phyloP scores from a whole-genome alignment of 2,797 vertebrate genomes.

The Falco novaeseelandiae region DNA sequence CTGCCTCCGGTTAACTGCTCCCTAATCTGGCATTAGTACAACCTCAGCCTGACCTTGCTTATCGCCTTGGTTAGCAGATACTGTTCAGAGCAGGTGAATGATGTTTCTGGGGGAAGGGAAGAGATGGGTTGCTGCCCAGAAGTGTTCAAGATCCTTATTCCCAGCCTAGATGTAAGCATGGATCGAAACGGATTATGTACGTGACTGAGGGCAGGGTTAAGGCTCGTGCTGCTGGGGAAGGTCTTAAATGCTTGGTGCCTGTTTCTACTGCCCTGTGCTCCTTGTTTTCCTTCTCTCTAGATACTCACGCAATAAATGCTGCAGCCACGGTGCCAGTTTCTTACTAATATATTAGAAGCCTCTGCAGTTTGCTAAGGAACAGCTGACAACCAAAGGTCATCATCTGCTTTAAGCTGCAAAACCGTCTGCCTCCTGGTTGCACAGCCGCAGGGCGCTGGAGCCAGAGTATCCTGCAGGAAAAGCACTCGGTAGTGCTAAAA shows the following conservation, averaged over 20 bases:
- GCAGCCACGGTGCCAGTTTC: accelerated
- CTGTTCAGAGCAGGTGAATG: background rate
- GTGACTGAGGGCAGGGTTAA: background rate
- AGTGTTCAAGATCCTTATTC: background rate
- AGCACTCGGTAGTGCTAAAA: background rate
- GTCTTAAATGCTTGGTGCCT: background rate
- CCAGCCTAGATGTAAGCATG: accelerated
- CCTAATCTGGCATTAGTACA: background rate
- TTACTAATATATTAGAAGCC: background rate
- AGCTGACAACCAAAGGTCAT: background rate
- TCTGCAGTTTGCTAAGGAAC: background rate
- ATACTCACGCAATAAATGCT: background rate
- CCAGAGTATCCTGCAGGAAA: background rate
- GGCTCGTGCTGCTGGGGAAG: background rate
- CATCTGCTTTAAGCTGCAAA: background rate
- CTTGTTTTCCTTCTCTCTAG: background rate
- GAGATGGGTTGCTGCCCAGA: background rate
- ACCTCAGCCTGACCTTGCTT: background rate
- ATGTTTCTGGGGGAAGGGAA: accelerated
- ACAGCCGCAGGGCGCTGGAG: background rate
- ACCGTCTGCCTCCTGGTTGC: background rate
- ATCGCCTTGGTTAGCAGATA: background rate
- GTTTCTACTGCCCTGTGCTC: background rate
- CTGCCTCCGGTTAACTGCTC: background rate
- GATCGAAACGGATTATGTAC: accelerated